Conservation (phyloP, 2,797 vertebrate genomes). For the Lagorchestes hirsutus region DNA sequence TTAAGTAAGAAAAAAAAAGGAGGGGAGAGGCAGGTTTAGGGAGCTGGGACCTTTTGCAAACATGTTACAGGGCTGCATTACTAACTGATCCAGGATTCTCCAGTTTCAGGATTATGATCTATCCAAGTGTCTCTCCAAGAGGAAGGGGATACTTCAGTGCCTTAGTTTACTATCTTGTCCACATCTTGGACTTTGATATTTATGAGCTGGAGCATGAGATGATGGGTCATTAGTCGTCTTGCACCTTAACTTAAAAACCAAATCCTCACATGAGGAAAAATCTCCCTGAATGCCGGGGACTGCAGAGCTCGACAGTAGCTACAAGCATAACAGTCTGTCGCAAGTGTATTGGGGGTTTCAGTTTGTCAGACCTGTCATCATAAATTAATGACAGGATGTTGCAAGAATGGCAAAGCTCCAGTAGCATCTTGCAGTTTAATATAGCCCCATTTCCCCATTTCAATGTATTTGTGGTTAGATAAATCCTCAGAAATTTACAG, state of each 20-base stretch:
- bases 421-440: conserved; percentile 94
- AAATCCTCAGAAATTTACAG: conserved; percentile 95
- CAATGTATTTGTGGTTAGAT: conserved; percentile 95
- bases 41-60: neutral
- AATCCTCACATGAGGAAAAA: conserved; percentile 48
- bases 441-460: conserved; percentile 97
- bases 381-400: conserved; percentile 99
- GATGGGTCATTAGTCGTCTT: conserved; percentile 43
- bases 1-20: neutral
- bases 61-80: neutral
- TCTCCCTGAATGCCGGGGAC: conserved; percentile 78
- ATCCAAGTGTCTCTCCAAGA: neutral
- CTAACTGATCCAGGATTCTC: neutral
- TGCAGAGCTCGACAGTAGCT: conserved; percentile 83
- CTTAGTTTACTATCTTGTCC: conserved; percentile 45
- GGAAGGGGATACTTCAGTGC: conserved; percentile 47
- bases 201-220: conserved; percentile 28
- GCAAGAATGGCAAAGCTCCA: conserved; percentile 94
- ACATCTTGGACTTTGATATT: neutral
- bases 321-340: conserved; percentile 90
- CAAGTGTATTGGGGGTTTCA: conserved; percentile 98
- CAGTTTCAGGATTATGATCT: neutral
- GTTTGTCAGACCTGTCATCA: conserved; percentile 99
- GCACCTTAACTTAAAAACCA: conserved; percentile 23
- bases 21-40: neutral